Evolutionary conservation across 2,113 vertebrate genomes (phyloP).

Genomic region (Anseranas semipalmata): DNA sequence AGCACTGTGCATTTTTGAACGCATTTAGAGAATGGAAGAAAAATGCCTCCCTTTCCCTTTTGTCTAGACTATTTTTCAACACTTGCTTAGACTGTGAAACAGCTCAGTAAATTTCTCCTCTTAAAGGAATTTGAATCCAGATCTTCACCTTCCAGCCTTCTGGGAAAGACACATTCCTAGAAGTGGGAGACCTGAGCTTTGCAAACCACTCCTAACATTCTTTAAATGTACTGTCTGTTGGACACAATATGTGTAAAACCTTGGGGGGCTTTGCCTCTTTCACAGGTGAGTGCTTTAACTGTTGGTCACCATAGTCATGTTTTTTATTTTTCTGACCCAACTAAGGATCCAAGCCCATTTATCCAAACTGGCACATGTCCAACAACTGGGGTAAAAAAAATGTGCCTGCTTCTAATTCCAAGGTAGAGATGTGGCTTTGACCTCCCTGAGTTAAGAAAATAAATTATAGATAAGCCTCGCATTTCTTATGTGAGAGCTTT

Average conservation of each 20-base stretch:
- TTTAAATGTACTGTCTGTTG: not conserved
- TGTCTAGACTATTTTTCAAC: not conserved
- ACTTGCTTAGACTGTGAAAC: not conserved
- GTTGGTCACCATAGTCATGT: not conserved
- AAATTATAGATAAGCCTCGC: not conserved
- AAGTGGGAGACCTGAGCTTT: not conserved
- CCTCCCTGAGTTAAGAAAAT: not conserved
- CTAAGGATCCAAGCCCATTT: not conserved
- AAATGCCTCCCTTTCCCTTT: not conserved
- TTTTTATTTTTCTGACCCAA: not conserved
- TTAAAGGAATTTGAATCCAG: not conserved
- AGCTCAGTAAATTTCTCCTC: not conserved
- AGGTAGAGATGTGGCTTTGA: not conserved
- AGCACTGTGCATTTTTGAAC: not conserved
- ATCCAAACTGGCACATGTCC: not conserved
- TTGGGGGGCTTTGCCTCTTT: not conserved
- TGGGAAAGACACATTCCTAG: not conserved
- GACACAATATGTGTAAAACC: not conserved
- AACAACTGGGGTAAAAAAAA: not conserved
- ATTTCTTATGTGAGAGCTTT: not conserved
- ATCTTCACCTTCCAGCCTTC: not conserved
- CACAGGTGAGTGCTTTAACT: not conserved
- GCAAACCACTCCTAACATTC: not conserved
- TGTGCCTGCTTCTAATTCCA: not conserved
- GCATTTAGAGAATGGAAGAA: not conserved